A percentile compares a stretch with the other conserved stretches of the same genome.
These are phyloP conservation scores for Heliconius hortense DNA, from an alignment of 2,888 invertebrate species.

Conservation along the genomic window DNA sequence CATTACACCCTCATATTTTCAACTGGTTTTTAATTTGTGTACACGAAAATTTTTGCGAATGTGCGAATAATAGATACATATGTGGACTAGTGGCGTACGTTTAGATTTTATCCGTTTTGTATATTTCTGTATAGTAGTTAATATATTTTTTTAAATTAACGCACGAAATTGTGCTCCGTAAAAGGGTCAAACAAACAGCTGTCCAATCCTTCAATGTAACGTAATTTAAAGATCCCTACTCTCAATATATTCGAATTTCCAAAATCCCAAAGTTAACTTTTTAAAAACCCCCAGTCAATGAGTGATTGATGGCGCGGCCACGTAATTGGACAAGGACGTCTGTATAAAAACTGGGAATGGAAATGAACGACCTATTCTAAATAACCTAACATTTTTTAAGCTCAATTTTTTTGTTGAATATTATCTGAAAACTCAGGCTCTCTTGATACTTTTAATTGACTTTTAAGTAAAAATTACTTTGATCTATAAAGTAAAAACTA, in stretches of 20 bases:
- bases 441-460: not conserved
- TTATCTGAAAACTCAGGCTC: not conserved
- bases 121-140: too few relatives aligned
- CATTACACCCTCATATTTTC: slow-evolving; percentile 19
- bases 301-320: slow-evolving; percentile 63
- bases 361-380: slow-evolving; percentile 48
- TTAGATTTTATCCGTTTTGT: not conserved
- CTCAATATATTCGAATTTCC: slow-evolving; percentile 37
- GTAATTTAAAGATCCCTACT: slow-evolving; percentile 31
- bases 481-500: too few relatives aligned
- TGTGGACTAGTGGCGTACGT: not conserved
- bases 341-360: slow-evolving; percentile 55
- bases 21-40: not conserved
- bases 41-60: not conserved
- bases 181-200: slow-evolving; percentile 15
- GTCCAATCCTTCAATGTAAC: slow-evolving; percentile 19
- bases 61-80: not conserved
- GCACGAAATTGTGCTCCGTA: not conserved
- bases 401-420: not conserved
- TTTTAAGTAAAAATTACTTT: too few relatives aligned
- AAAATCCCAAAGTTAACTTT: slow-evolving; percentile 48
- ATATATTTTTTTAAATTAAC: too few relatives aligned
- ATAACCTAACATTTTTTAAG: slow-evolving; percentile 28
- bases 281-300: slow-evolving; percentile 57
- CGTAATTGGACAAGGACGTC: slow-evolving; percentile 64